Percentiles rank a stretch among this genome's conserved stretches.
These are phyloP conservation scores for Gymnosoma rotundatum DNA, from an alignment of 2,888 invertebrate genomes.

Conservation along the genomic window DNA sequence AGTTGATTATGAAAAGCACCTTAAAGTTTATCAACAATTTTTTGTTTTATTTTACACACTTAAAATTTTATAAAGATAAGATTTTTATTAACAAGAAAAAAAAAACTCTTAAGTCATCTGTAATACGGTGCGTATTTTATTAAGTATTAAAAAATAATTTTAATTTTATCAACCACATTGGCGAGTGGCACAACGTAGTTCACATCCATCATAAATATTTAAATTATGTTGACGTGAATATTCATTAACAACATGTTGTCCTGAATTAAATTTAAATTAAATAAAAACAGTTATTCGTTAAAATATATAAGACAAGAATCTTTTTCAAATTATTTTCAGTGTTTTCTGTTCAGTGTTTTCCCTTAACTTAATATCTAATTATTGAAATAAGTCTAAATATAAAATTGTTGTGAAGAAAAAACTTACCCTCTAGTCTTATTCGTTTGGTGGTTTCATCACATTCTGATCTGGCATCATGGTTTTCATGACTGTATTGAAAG, in stretches of 20 bases:
- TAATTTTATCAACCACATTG: constrained; percentile 90
- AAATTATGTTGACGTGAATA: constrained; percentile 89
- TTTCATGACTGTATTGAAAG: constrained; percentile 46
- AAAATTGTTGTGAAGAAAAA: background rate
- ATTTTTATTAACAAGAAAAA: constrained; percentile 14
- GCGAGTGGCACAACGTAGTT: constrained; percentile 89
- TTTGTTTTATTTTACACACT: constrained; percentile 50
- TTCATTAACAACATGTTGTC: constrained; percentile 88
- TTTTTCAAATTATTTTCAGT: constrained; percentile 49
- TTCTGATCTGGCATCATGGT: constrained; percentile 50
- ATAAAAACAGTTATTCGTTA: background rate
- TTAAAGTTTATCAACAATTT: constrained; percentile 29
- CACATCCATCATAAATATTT: constrained; percentile 89
- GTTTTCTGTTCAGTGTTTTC: constrained; percentile 60
- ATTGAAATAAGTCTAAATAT: background rate
- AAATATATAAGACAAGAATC: background rate
- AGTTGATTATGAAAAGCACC: constrained; percentile 53
- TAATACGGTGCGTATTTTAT: constrained; percentile 20
- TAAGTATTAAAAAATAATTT: constrained; percentile 71
- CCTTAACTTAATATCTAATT: constrained; percentile 11
- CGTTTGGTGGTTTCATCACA: constrained; percentile 61
- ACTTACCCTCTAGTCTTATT: constrained; percentile 57
- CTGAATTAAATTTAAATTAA: constrained; percentile 79
- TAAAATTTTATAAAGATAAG: constrained; percentile 13
- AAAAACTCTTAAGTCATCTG: background rate